Conservation (phyloP, 2,113 vertebrate genomes). For the Erpornis zantholeuca region DNA sequence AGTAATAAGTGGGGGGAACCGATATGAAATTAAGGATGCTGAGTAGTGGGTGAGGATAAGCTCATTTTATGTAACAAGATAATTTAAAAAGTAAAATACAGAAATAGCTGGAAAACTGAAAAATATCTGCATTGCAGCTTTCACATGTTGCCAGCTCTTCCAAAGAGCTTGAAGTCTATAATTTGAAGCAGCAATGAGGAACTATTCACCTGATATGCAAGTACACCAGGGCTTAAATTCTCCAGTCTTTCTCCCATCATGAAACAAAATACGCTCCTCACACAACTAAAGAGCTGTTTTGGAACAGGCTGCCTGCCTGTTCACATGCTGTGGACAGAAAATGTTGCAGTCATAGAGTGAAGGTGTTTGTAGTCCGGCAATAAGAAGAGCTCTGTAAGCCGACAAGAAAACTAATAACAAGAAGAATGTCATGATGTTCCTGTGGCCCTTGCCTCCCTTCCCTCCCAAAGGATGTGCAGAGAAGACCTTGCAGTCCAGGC, state of each 20-base stretch:
- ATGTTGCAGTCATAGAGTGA: background rate
- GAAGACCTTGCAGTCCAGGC: background rate
- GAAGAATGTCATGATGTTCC: background rate
- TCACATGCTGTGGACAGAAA: background rate
- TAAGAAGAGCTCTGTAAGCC: background rate
- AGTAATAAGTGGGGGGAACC: background rate
- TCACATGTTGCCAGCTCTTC: background rate
- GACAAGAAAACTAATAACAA: fast-evolving
- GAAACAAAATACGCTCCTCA: background rate
- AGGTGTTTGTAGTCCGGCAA: background rate
- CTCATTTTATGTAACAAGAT: constrained; percentile 17
- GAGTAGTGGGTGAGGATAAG: background rate
- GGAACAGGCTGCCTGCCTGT: background rate
- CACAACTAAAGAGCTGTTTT: background rate
- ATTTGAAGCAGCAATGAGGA: background rate
- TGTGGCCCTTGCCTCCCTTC: background rate
- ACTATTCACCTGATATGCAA: background rate
- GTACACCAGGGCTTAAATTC: background rate
- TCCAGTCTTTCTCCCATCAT: background rate
- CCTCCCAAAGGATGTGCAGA: background rate
- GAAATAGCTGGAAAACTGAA: constrained; percentile 3
- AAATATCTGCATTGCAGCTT: constrained; percentile 46
- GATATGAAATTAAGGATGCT: background rate
- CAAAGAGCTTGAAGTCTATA: background rate
- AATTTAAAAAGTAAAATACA: constrained; percentile 9